These are phyloP conservation scores for Dolichoris vasculosae DNA, from an alignment of 1,140 invertebrate species.

Conservation along the genomic window DNA sequence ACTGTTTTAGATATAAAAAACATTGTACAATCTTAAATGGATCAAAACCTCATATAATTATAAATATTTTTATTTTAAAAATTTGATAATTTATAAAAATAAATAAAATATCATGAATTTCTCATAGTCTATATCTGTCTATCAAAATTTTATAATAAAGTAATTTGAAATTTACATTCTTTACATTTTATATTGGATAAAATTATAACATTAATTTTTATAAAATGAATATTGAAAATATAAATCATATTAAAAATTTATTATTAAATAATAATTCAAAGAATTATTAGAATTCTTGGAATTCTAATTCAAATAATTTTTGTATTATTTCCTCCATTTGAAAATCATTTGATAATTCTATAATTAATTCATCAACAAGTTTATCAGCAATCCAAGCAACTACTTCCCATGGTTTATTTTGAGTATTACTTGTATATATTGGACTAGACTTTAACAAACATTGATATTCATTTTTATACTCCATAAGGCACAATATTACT, in stretches of 20 bases:
- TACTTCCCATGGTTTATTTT: constrained; percentile 71
- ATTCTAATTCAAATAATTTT: constrained; percentile 70
- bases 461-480: constrained; percentile 64
- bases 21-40: no score
- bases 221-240: constrained; percentile 6
- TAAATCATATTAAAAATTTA: constrained; percentile 1
- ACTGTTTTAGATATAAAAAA: no score
- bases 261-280: not conserved
- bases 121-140: not conserved
- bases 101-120: constrained; percentile 6
- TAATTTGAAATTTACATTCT: not conserved
- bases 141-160: not conserved
- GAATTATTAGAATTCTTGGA: constrained; percentile 64
- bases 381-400: constrained; percentile 72
- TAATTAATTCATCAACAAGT: constrained; percentile 68
- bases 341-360: constrained; percentile 67
- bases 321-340: constrained; percentile 68
- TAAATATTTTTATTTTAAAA: constrained; percentile 37
- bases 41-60: constrained; percentile 4
- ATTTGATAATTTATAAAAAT: not conserved
- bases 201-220: constrained; percentile 11
- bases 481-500: constrained; percentile 53
- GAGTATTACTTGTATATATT: constrained; percentile 69
- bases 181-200: not conserved
- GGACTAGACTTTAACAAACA: constrained; percentile 58